Conservation (phyloP, 2,797 vertebrate species). For the Acropternis orthonyx region DNA sequence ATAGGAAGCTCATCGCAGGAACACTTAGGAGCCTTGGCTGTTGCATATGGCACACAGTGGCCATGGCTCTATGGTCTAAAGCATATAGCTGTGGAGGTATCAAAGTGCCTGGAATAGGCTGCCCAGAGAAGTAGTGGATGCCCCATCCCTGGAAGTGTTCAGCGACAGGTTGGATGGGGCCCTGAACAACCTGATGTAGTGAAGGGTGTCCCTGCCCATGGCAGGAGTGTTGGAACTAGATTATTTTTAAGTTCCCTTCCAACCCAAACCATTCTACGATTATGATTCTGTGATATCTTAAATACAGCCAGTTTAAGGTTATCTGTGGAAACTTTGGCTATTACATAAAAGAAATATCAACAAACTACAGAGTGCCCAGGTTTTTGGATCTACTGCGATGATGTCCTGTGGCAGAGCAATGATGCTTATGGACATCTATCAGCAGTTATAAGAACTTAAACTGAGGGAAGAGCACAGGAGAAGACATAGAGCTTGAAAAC, state of each 20-base stretch:
- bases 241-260: neutral
- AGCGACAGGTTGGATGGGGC: neutral
- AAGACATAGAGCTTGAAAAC: neutral
- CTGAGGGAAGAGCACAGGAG: neutral
- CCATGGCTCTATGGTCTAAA: neutral
- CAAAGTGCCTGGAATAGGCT: neutral
- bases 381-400: neutral
- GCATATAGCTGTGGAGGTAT: neutral
- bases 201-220: neutral
- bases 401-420: neutral
- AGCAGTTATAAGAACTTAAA: neutral
- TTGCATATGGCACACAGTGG: neutral
- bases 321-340: neutral
- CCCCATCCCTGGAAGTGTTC: neutral
- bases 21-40: neutral
- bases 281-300: neutral
- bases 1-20: neutral
- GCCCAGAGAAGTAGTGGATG: neutral
- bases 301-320: neutral
- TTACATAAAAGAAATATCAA: neutral
- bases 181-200: neutral
- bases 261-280: neutral
- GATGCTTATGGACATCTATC: neutral
- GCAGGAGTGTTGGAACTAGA: accelerated
- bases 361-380: neutral